phyloP scores from a whole-genome alignment of 1,140 invertebrate genomes.

The Stenopsyche tienmushanensis region DNA sequence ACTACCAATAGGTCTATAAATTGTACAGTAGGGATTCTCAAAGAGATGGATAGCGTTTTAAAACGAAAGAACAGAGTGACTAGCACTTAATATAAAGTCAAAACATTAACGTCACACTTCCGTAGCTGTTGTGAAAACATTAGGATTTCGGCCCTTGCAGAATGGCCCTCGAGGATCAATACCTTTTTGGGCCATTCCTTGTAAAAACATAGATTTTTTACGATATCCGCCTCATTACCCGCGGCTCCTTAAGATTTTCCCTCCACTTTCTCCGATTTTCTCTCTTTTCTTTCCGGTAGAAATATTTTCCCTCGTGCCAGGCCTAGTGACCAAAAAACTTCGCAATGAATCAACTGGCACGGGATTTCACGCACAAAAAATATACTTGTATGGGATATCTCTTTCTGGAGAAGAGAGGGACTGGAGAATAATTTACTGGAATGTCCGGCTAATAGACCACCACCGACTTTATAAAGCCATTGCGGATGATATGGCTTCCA shows the following conservation, averaged over 20 bases:
- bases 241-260: constrained; percentile 14
- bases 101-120: neutral
- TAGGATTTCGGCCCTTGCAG: neutral
- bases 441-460: constrained; percentile 2
- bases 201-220: constrained; percentile 22
- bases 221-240: constrained; percentile 22
- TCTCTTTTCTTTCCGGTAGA: neutral
- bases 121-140: neutral
- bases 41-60: neutral
- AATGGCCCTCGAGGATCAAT: neutral
- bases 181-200: neutral
- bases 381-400: constrained; percentile 5
- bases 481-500: no score
- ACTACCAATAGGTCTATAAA: neutral
- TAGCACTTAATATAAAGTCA: no score
- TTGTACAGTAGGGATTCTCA: no score
- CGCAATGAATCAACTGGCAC: constrained; percentile 15
- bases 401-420: constrained; percentile 2
- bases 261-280: neutral
- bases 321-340: neutral
- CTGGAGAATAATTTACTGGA: neutral
- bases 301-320: constrained; percentile 1
- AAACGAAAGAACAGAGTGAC: no score
- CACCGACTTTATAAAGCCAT: no score
- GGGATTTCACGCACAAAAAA: constrained; percentile 3